Conservation (phyloP, 2,888 invertebrate genomes). For the Phyllotreta striolata region DNA sequence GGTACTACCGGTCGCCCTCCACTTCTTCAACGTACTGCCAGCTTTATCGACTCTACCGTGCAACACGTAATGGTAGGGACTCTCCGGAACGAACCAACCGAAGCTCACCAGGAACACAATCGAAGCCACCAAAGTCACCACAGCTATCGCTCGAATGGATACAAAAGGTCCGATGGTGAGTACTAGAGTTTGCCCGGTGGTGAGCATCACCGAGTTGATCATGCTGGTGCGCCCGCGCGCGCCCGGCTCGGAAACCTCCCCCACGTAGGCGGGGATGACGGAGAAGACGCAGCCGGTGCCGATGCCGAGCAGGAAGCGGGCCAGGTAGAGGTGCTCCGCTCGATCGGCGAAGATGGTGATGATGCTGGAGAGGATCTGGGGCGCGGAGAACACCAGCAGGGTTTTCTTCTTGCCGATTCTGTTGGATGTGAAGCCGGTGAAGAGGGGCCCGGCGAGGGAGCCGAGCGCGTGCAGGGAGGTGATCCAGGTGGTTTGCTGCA, state of each 20-base stretch:
- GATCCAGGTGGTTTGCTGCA: constrained; percentile 48
- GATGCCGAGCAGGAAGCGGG: constrained; percentile 69
- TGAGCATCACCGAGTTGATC: constrained; percentile 41
- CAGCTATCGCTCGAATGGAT: constrained; percentile 41
- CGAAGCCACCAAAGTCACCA: constrained; percentile 40
- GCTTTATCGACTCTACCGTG: constrained; percentile 66
- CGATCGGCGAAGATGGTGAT: constrained; percentile 42
- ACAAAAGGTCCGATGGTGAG: constrained; percentile 46
- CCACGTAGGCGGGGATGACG: constrained; percentile 83
- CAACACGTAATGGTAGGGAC: constrained; percentile 43
- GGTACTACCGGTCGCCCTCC: constrained; percentile 54
- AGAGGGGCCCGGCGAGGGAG: constrained; percentile 46
- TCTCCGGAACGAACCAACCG: constrained; percentile 45
- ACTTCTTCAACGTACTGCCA: constrained; percentile 70
- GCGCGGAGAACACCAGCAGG: constrained; percentile 69
- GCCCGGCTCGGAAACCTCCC: constrained; percentile 82
- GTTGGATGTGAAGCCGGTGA: constrained; percentile 42
- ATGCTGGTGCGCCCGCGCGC: constrained; percentile 68
- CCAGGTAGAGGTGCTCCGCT: constrained; percentile 59
- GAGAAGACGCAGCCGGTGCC: constrained; percentile 75
- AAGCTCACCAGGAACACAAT: constrained; percentile 43
- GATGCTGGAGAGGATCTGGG: constrained; percentile 66
- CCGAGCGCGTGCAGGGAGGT: constrained; percentile 48
- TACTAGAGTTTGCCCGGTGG: constrained; percentile 39
- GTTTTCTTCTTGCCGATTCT: constrained; percentile 71